Percentiles rank a stretch among this genome's conserved stretches.
These are phyloP conservation scores for Lophura nycthemera DNA, from an alignment of 2,113 vertebrate species.

Conservation along the genomic window DNA sequence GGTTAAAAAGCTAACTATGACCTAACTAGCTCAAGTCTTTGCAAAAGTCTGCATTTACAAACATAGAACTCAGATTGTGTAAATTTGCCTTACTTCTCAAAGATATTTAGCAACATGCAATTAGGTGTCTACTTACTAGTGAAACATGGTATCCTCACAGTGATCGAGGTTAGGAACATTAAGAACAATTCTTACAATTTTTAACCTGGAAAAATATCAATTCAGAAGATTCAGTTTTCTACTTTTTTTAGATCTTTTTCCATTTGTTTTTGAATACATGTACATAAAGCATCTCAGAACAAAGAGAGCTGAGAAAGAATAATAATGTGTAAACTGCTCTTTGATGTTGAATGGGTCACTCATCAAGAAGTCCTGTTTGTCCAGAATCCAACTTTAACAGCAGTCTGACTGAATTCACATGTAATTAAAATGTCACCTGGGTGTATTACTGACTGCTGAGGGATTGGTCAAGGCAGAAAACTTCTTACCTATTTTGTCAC, in stretches of 20 bases:
- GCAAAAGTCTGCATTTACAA: not conserved
- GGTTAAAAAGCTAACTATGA: not conserved
- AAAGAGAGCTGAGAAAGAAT: conserved; percentile 33
- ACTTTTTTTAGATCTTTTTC: not conserved
- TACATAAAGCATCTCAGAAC: not conserved
- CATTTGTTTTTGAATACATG: not conserved
- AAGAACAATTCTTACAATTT: not conserved
- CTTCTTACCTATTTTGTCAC: conserved; percentile 3
- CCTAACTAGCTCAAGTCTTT: not conserved
- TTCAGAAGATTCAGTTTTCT: not conserved
- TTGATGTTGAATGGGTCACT: not conserved
- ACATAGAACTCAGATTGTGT: not conserved
- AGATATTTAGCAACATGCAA: not conserved
- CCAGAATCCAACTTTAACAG: conserved; percentile 31
- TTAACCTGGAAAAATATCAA: not conserved
- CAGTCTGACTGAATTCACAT: conserved; percentile 30
- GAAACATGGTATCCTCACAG: not conserved
- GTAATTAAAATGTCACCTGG: not conserved
- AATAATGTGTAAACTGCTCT: not conserved
- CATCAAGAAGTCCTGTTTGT: conserved; percentile 19
- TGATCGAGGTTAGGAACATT: not conserved
- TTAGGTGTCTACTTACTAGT: not conserved
- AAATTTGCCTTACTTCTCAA: not conserved
- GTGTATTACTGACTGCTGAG: not conserved
- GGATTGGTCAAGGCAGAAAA: not conserved